Conservation (phyloP, 2,113 vertebrate species). For the Hyla sarda region DNA sequence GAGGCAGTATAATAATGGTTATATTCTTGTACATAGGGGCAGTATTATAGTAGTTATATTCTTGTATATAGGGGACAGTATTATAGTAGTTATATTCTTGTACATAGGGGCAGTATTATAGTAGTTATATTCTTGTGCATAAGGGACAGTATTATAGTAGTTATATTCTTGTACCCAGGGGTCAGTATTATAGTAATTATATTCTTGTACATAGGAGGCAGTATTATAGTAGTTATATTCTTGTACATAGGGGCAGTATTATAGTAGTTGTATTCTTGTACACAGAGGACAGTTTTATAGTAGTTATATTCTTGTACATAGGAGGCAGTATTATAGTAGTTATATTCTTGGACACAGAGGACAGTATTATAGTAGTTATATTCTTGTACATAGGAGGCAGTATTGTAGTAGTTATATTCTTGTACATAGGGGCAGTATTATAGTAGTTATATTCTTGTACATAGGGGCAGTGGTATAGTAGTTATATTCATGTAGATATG, state of each 20-base stretch:
- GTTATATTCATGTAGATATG: not conserved
- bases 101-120: not conserved
- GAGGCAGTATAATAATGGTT: too few relatives aligned
- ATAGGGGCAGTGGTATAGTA: not conserved
- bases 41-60: constrained; percentile 7
- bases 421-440: not conserved
- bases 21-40: not conserved
- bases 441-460: not conserved
- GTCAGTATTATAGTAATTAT: not conserved
- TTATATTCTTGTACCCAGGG: not conserved
- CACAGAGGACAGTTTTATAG: not conserved
- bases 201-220: not conserved
- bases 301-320: constrained; percentile 1
- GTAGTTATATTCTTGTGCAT: not conserved
- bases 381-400: not conserved
- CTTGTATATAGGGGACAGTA: not conserved
- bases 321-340: not conserved
- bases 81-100: constrained; percentile 2
- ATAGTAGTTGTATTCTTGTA: not conserved
- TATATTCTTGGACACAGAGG: not conserved
- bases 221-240: not conserved
- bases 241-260: not conserved
- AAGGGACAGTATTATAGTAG: not conserved
- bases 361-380: not conserved
- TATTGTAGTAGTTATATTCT: constrained; percentile 12